Conservation (phyloP, 2,888 invertebrate species). For the Sycophila texana region DNA sequence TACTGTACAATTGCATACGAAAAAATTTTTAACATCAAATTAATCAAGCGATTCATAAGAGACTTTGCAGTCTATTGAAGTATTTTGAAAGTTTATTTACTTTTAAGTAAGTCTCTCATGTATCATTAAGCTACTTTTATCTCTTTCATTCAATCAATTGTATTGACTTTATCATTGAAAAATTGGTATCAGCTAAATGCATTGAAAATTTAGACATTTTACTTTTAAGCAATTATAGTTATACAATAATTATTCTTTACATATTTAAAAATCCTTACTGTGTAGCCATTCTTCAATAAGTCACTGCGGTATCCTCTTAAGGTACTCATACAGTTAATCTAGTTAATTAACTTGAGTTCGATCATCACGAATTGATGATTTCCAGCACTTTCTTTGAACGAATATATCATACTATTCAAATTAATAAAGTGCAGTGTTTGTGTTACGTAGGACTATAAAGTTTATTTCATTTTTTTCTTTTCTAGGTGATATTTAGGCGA, state of each 20-base stretch:
- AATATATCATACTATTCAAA: constrained; percentile 27
- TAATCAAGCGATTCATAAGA: constrained; percentile 23
- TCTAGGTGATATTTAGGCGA: constrained; percentile 27
- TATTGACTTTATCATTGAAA: constrained; percentile 29
- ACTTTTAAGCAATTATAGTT: constrained; percentile 13
- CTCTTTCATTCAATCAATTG: constrained; percentile 14
- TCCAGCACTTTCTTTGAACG: constrained; percentile 20
- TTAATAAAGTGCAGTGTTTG: constrained; percentile 26
- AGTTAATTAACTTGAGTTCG: constrained; percentile 31
- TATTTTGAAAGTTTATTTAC: constrained; percentile 20
- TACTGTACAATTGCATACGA: constrained; percentile 44
- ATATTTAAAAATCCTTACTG: constrained; percentile 4
- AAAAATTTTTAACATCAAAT: constrained; percentile 19
- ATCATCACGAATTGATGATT: constrained; percentile 22
- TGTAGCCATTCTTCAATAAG: constrained; percentile 51
- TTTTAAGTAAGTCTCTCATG: constrained; percentile 33
- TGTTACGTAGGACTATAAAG: constrained; percentile 25
- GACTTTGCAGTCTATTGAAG: constrained; percentile 20
- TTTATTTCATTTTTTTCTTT: constrained; percentile 37
- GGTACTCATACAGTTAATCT: constrained; percentile 47
- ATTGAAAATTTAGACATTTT: neutral
- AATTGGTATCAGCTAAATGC: constrained; percentile 1
- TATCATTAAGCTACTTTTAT: constrained; percentile 4
- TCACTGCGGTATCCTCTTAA: constrained; percentile 51
- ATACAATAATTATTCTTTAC: constrained; percentile 12